phyloP scores from a whole-genome alignment of 1,140 invertebrate species.

The Brachionus koreanus region DNA sequence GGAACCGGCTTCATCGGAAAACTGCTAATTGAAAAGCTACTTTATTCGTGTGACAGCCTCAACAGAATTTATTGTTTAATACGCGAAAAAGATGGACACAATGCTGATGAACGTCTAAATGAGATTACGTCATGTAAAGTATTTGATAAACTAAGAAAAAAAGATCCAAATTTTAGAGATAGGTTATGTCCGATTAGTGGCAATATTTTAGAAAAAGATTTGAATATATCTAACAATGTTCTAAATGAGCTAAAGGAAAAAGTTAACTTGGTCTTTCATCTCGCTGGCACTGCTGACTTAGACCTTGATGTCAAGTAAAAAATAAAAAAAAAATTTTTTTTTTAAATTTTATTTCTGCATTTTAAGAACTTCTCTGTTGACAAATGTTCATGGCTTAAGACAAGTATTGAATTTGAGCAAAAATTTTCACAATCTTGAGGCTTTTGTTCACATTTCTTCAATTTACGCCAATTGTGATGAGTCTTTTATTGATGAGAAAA shows the following conservation, averaged over 20 bases:
- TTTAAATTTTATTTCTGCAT: background rate
- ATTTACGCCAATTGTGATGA: slow-evolving; percentile 62
- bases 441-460: slow-evolving; percentile 61
- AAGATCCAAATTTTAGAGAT: slow-evolving; percentile 62
- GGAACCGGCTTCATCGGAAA: slow-evolving; percentile 73
- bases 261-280: slow-evolving; percentile 44
- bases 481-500: slow-evolving; percentile 60
- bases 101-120: slow-evolving; percentile 61
- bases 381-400: slow-evolving; percentile 60
- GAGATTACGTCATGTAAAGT: slow-evolving; percentile 54
- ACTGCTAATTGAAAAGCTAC: slow-evolving; percentile 73
- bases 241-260: background rate
- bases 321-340: background rate
- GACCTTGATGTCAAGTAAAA: slow-evolving; percentile 82
- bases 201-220: slow-evolving; percentile 31
- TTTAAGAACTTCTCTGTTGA: slow-evolving; percentile 50
- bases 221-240: background rate
- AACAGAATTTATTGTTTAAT: slow-evolving; percentile 70
- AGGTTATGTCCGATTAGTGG: slow-evolving; percentile 76
- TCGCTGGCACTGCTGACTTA: slow-evolving; percentile 45
- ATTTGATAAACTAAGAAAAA: slow-evolving; percentile 54
- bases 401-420: slow-evolving; percentile 57
- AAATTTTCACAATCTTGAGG: slow-evolving; percentile 48
- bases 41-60: slow-evolving; percentile 69
- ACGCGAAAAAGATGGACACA: slow-evolving; percentile 69